Conservation (phyloP, 2,888 invertebrate genomes). For the Xanthia icteritia region DNA sequence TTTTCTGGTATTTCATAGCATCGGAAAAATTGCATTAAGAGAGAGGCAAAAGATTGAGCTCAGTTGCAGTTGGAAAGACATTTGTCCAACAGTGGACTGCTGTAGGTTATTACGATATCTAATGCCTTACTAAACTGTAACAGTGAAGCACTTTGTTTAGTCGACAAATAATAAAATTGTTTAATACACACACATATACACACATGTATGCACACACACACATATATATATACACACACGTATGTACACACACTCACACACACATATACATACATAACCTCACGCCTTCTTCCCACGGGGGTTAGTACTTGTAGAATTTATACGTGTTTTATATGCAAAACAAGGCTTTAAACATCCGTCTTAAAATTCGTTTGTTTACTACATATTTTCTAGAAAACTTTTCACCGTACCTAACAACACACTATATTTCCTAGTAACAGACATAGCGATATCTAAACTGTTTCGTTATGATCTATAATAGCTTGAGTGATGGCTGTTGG, state of each 20-base stretch:
- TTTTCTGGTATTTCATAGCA: no score
- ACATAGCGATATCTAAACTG: slow-evolving; percentile 44
- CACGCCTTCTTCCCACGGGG: no score
- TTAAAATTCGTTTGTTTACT: slow-evolving; percentile 44
- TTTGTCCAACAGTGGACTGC: neutral
- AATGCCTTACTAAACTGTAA: neutral
- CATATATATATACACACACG: no score
- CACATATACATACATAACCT: no score
- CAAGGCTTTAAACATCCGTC: neutral
- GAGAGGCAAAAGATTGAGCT: no score
- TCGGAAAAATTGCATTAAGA: no score
- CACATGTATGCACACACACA: no score
- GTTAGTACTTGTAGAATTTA: neutral
- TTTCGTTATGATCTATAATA: slow-evolving; percentile 60
- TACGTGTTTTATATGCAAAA: neutral
- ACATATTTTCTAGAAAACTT: slow-evolving; percentile 13
- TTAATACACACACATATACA: no score
- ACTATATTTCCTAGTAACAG: slow-evolving; percentile 14
- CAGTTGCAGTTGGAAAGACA: no score
- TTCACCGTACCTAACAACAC: neutral
- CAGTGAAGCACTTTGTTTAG: neutral
- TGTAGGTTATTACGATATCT: neutral
- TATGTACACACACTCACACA: no score
- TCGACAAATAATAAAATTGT: neutral
- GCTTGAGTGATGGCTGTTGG: slow-evolving; percentile 60